A percentile compares a stretch with the other conserved stretches of the same genome.
Conservation (phyloP, 2,797 vertebrate species). For the Pseudomugil gertrudae region DNA sequence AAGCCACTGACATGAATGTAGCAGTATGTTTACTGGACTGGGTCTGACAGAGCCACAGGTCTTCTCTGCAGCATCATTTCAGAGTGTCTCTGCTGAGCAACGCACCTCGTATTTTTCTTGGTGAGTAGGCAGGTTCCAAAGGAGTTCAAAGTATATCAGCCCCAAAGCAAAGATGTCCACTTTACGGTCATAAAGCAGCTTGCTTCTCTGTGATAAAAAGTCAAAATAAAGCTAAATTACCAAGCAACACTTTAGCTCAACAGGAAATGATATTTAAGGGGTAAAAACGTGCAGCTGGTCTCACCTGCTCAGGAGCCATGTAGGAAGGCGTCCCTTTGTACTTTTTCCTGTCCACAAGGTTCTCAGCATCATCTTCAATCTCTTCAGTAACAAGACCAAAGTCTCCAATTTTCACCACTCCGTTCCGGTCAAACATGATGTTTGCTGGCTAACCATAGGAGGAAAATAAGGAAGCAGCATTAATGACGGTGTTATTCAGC, state of each 20-base stretch:
- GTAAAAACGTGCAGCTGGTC: slow-evolving; percentile 2
- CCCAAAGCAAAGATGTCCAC: slow-evolving; percentile 83
- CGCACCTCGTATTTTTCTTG: slow-evolving; percentile 58
- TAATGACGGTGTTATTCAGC: neutral
- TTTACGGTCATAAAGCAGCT: slow-evolving; percentile 67
- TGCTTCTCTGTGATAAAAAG: slow-evolving; percentile 59
- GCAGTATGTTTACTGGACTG: neutral
- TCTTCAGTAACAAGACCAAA: slow-evolving; percentile 89
- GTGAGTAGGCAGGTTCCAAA: slow-evolving; percentile 59
- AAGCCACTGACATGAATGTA: neutral
- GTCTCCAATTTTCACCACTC: slow-evolving; percentile 90
- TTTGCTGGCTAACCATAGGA: slow-evolving; percentile 84
- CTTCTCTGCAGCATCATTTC: neutral
- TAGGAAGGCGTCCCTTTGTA: slow-evolving; percentile 82
- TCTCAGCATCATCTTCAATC: slow-evolving; percentile 43
- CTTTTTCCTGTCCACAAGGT: slow-evolving; percentile 73
- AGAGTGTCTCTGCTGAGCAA: neutral
- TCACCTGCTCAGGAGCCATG: slow-evolving; percentile 95
- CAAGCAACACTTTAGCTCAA: neutral
- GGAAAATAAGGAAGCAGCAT: neutral
- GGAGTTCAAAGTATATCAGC: slow-evolving; percentile 80
- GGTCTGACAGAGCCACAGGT: neutral
- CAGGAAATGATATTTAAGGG: neutral
- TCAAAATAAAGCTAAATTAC: slow-evolving; percentile 22
- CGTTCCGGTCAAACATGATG: slow-evolving; percentile 84